phyloP scores from a whole-genome alignment of 2,797 vertebrate genomes.

The Acrocephalus scirpaceus region DNA sequence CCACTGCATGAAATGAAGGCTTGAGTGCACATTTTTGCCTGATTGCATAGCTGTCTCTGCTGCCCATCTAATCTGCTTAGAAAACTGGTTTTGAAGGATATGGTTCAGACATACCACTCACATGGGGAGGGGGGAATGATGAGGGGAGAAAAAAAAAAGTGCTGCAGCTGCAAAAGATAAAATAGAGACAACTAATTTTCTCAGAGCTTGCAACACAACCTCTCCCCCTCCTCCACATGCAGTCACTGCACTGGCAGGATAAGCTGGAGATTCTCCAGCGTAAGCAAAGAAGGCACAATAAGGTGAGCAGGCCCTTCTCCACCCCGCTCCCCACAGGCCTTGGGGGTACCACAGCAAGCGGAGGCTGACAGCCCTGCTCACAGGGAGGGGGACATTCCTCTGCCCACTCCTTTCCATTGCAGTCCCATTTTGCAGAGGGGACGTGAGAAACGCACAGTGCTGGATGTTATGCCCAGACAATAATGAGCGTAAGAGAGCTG shows the following conservation, averaged over 20 bases:
- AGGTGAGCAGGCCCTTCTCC: slow-evolving; percentile 48
- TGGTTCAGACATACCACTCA: slow-evolving; percentile 67
- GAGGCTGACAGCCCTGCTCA: not conserved
- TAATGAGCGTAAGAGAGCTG: not conserved
- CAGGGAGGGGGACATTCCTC: slow-evolving; percentile 5
- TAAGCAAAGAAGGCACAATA: slow-evolving; percentile 57
- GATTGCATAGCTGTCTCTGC: slow-evolving; percentile 75
- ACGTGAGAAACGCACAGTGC: not conserved
- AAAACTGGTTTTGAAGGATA: slow-evolving; percentile 77
- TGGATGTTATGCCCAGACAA: not conserved
- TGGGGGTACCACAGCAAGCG: not conserved
- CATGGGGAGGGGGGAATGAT: not conserved
- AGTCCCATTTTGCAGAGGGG: not conserved
- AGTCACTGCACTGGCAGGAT: slow-evolving; percentile 65
- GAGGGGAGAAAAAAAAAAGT: not conserved
- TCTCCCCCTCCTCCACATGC: slow-evolving; percentile 59
- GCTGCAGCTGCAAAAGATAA: slow-evolving; percentile 74
- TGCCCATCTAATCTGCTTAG: slow-evolving; percentile 74
- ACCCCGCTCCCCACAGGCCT: not conserved
- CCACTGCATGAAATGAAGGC: slow-evolving; percentile 52
- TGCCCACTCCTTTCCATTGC: not conserved
- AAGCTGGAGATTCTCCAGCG: slow-evolving; percentile 63
- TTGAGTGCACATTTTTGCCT: slow-evolving; percentile 70
- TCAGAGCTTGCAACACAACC: slow-evolving; percentile 69
- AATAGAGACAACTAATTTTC: slow-evolving; percentile 71